Evolutionary conservation across 2,888 invertebrate species (phyloP).

Genomic region (Melipona bicolor): DNA sequence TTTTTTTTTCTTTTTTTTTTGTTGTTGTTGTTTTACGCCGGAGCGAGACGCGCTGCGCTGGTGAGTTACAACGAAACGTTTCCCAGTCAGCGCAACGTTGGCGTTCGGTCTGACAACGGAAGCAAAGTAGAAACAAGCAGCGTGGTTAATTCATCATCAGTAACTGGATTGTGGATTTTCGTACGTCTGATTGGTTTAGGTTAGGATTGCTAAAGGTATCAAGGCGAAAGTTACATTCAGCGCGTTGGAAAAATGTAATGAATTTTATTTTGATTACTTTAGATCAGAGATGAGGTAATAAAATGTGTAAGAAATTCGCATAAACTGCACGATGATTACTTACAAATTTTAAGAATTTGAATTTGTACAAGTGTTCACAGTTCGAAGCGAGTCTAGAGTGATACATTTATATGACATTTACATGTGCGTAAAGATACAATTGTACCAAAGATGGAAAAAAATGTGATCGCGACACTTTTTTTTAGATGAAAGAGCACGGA

Average conservation of each 20-base stretch:
- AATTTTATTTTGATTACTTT: background rate
- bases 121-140: background rate
- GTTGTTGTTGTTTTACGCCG: background rate
- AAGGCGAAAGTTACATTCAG: background rate
- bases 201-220: no score
- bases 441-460: background rate
- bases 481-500: conserved; percentile 1
- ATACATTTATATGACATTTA: no score
- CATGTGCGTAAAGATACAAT: no score
- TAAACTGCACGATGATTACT: no score
- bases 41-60: conserved; percentile 55
- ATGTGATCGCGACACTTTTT: conserved; percentile 3
- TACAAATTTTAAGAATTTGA: no score
- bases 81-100: background rate
- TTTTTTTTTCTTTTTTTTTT: conserved; percentile 27
- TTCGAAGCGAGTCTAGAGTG: no score
- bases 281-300: no score
- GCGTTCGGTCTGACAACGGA: background rate
- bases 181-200: background rate
- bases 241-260: background rate
- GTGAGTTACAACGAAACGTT: conserved; percentile 26
- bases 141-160: background rate
- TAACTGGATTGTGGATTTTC: background rate
- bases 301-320: no score
- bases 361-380: no score